Base-by-base conservation (phyloP, 2,113 vertebrate species). In the Zapornia atra region DNA sequence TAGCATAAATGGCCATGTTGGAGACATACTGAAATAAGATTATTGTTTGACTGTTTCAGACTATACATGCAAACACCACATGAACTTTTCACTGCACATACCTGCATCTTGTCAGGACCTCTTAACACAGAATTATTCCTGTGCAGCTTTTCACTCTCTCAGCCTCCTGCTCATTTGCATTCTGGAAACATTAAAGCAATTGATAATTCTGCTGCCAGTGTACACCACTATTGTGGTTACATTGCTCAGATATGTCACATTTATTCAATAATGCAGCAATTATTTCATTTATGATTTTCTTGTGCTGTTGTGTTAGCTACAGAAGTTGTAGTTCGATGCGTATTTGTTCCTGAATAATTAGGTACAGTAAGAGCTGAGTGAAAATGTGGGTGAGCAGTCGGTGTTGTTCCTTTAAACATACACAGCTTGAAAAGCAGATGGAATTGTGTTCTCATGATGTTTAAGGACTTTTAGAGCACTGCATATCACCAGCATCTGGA, bases 401-500 rank as follows among this genome's bases (percentile, higher is more conserved):
- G 86, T 86, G 95, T 69, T 95, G 31, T 83, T 93, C 63, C 80
- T 96, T 95, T 93, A 91, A 95, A 88, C 80, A 92, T 76, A 64
- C 10, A 18, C 94, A 96, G 77, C 90, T 93, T 91, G 95, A 82
- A 61, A 96, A 97, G 96, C 97, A 97, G 94, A 98, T 97, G 96
- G 96, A 96, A 95, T 82, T 94, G 95, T 94, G 86, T 97, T 96
- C 92, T 96, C 86, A 25, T 75, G 96, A 95, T 90, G 92, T 97
- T 97, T 97, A 92, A 98, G 97, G 94, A 97, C 88, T 97, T 97
- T 96, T 66, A 93, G 95, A 97, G 91, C 91, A 66, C 82, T 91
- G 94, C 48, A 19, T 92, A 95, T 88, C 88, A 86, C 94, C 85
- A 81, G 89, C 97, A 97, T 97, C 98, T 98, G 97, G 97, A 98